Base-by-base conservation (phyloP, 2,888 invertebrate species). In the Polydrusus pterygomalis region DNA sequence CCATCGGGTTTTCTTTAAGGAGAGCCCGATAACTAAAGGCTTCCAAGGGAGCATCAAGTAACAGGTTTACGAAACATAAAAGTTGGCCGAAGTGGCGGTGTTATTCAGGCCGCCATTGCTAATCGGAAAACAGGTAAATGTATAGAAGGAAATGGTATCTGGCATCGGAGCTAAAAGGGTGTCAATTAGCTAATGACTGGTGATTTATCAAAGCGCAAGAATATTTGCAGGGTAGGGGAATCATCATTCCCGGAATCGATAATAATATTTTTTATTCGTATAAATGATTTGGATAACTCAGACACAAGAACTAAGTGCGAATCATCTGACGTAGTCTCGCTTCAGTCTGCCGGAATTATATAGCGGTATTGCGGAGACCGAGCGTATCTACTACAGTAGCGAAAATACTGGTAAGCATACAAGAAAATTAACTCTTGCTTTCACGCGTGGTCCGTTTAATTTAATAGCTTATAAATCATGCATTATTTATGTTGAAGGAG, bases 51-150 rank as follows among this genome's bases (percentile, higher is more conserved):
- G 49, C 49, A 13, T 45, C 38, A 15, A 65, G 65, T 65, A 65
- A 64, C 64, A 45, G 63, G 40, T 45, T 63, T 63, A 63, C 63
- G 43, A 20, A 9, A 43, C 45, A 63, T 43, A 63, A 45, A 63
- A 63, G 54, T 54, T 54, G 11, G 25, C 54, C 25, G 54, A 30
- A 54, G 25, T 30, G 54, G 13, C 13, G 13, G 1, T 54, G 11
- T 54, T 54, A 54, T 54, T 54, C n/a, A n/a, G 25, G 11, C 25
- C 25, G 54, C 18, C 54, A 54, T 54, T 25, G 6, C 54, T 54
- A 45, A 63, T 45, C 63, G 13, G 45, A 11, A 18, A 45, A 63
- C 63, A 63, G 63, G 63, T 63, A 13, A 18, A 34, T 34, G 34
- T 34, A 34, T 7, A 34, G 10, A 34, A 63, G 11, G 17, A 18